phyloP scores from a whole-genome alignment of 2,888 invertebrate species.

The Oscheius sp. region DNA sequence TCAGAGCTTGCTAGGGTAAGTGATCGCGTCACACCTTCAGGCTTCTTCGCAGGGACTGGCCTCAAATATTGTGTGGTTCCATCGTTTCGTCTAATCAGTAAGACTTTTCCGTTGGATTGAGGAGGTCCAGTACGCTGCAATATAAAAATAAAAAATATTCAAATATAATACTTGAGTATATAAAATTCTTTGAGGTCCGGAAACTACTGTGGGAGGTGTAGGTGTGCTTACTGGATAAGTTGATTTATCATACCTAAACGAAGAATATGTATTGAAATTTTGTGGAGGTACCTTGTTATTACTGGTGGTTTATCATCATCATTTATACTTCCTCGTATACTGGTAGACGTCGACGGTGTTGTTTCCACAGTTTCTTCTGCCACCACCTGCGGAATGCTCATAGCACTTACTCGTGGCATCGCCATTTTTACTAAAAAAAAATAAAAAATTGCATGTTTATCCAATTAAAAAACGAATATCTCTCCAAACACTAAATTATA shows the following conservation, averaged over 20 bases:
- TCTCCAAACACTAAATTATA: too few species aligned
- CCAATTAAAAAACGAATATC: too few species aligned
- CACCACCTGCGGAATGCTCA: neutral
- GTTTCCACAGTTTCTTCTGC: constrained; percentile 44
- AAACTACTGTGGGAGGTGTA: neutral
- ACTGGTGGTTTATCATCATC: constrained; percentile 13
- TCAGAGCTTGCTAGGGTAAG: neutral
- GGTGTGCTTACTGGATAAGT: constrained; percentile 3
- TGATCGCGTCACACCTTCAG: neutral
- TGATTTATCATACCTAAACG: constrained; percentile 8
- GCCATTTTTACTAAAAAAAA: neutral
- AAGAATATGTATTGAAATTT: neutral
- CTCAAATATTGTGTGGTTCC: constrained; percentile 43
- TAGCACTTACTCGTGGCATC: neutral
- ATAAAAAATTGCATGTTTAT: too few species aligned
- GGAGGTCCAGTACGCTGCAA: neutral
- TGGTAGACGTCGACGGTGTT: neutral
- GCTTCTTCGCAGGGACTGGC: constrained; percentile 23
- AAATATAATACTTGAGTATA: neutral
- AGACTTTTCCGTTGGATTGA: constrained; percentile 24
- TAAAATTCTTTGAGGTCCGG: constrained; percentile 14
- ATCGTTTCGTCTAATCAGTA: constrained; percentile 44
- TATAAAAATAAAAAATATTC: neutral
- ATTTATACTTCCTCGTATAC: neutral
- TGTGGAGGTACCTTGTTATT: neutral